Percentiles rank a stretch among this genome's conserved stretches.
Conservation (phyloP, 2,113 vertebrate species). For the Hystrix brachyura region DNA sequence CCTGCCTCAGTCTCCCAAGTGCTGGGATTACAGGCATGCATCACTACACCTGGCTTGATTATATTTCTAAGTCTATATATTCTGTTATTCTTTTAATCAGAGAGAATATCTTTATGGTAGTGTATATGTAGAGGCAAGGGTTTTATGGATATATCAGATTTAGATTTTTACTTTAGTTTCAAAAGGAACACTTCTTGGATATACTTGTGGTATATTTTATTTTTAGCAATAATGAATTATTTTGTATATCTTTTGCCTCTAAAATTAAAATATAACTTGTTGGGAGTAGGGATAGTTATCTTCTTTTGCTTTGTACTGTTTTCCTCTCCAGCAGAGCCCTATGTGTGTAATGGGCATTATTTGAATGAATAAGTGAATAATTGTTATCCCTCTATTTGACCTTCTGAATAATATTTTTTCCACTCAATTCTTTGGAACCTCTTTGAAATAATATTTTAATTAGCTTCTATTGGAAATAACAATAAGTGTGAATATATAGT, state of each 20-base stretch:
- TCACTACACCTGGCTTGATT: neutral
- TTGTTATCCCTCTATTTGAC: slow-evolving; percentile 34
- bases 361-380: slow-evolving; percentile 47
- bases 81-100: slow-evolving; percentile 9
- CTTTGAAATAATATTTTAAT: slow-evolving; percentile 57
- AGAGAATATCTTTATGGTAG: neutral
- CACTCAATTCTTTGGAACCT: slow-evolving; percentile 20
- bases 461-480: slow-evolving; percentile 25
- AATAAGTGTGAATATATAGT: neutral
- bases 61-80: neutral
- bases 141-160: slow-evolving; percentile 40
- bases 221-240: slow-evolving; percentile 56
- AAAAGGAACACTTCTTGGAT: neutral
- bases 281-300: slow-evolving; percentile 24
- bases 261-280: slow-evolving; percentile 33
- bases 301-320: neutral
- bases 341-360: neutral
- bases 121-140: neutral
- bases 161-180: slow-evolving; percentile 51
- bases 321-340: neutral
- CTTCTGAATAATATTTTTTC: slow-evolving; percentile 45
- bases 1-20: no score
- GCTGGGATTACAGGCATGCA: no score
- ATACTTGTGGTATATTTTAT: slow-evolving; percentile 51
- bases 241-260: slow-evolving; percentile 39